Conservation (phyloP, 2,797 vertebrate species). For the Coilia nasus region DNA sequence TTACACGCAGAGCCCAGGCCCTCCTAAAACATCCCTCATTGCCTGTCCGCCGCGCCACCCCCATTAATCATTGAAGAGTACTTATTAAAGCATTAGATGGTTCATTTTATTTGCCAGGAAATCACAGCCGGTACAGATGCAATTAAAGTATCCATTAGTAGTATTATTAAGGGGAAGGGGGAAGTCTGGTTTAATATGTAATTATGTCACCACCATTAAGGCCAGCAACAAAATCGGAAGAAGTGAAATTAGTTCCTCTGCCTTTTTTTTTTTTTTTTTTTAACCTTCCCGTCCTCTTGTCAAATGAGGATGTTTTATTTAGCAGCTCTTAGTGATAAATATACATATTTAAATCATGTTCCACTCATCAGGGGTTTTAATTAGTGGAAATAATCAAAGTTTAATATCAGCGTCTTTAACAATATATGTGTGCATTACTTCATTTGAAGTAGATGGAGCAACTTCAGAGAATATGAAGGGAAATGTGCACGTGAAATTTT, state of each 20-base stretch:
- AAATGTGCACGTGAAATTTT: slow-evolving; percentile 57
- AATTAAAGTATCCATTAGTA: slow-evolving; percentile 65
- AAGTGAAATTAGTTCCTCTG: slow-evolving; percentile 17
- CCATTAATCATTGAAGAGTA: slow-evolving; percentile 60
- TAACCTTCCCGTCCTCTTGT: slow-evolving; percentile 33
- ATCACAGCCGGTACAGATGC: slow-evolving; percentile 50
- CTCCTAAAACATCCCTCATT: slow-evolving; percentile 52
- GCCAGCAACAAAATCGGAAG: slow-evolving; percentile 16
- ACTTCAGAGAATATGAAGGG: slow-evolving; percentile 69
- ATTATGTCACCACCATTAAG: slow-evolving; percentile 41
- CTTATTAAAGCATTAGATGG: slow-evolving; percentile 63
- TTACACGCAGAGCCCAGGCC: slow-evolving; percentile 44
- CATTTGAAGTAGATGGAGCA: slow-evolving; percentile 74
- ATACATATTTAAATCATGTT: slow-evolving; percentile 81
- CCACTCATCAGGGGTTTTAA: slow-evolving; percentile 77
- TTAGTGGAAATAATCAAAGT: slow-evolving; percentile 79
- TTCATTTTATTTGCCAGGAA: slow-evolving; percentile 53
- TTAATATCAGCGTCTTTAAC: slow-evolving; percentile 78
- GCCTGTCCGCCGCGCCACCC: slow-evolving; percentile 49
- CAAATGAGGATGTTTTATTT: slow-evolving; percentile 78
- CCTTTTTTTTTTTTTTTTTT: background rate
- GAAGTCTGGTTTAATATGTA: slow-evolving; percentile 55
- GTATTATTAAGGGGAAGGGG: slow-evolving; percentile 61
- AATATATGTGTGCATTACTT: slow-evolving; percentile 80
- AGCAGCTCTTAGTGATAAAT: slow-evolving; percentile 77